Percentiles rank a stretch among this genome's conserved stretches.
phyloP scores from a whole-genome alignment of 2,113 vertebrate genomes.

The Galemys pyrenaicus region DNA sequence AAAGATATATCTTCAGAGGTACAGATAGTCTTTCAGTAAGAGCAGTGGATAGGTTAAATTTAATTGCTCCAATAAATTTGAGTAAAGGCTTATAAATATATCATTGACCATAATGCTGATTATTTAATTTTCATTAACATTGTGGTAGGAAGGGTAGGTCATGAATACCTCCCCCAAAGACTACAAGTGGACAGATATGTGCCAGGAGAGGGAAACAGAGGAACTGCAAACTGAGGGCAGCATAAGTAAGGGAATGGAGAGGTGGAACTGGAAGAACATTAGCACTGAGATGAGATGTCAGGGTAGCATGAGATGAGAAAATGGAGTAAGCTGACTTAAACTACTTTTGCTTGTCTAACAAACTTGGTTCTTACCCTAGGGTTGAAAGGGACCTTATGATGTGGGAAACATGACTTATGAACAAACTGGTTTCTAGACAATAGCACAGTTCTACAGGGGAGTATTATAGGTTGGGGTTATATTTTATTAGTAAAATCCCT shows the following conservation, averaged over 20 bases:
- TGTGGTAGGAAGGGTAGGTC: neutral
- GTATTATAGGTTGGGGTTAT: neutral
- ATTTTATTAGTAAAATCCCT: neutral
- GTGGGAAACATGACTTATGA: neutral
- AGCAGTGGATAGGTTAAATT: neutral
- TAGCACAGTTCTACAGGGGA: neutral
- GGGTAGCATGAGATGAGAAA: neutral
- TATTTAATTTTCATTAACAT: constrained; percentile 30
- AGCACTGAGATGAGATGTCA: neutral
- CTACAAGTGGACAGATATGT: neutral
- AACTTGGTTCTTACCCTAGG: neutral
- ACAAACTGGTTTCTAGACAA: neutral
- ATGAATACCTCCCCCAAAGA: neutral
- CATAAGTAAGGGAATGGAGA: neutral
- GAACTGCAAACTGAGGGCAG: neutral
- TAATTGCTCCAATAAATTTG: neutral
- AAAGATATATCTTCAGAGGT: constrained; percentile 5
- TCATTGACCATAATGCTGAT: neutral
- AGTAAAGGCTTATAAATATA: neutral
- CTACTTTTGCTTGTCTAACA: too few species aligned
- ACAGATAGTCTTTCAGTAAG: neutral
- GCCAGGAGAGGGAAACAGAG: neutral
- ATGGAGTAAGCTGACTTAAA: neutral
- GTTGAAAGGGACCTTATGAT: neutral
- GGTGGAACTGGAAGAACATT: neutral